Conservation (phyloP, 2,113 vertebrate species). For the human (Homo sapiens) region DNA sequence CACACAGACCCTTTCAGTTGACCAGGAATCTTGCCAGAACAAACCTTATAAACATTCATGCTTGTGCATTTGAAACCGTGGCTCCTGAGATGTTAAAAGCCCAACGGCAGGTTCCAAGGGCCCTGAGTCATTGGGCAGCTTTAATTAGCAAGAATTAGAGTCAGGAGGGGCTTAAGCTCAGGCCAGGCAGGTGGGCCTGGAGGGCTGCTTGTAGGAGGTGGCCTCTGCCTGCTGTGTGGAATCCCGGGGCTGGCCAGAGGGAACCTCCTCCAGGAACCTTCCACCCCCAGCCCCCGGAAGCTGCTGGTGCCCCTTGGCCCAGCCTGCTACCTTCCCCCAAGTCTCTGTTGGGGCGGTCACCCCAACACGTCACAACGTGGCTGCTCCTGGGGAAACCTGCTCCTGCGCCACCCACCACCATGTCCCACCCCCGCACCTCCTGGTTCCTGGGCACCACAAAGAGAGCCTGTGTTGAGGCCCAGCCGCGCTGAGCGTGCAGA, state of each 20-base stretch:
- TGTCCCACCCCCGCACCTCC: fast-evolving
- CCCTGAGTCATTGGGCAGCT: background rate
- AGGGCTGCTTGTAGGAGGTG: background rate
- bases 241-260: background rate
- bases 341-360: background rate
- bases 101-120: background rate
- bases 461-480: conserved; percentile 66
- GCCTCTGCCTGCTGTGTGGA: background rate
- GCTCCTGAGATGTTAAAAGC: background rate
- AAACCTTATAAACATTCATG: too few species aligned
- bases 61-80: background rate
- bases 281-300: background rate
- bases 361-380: background rate
- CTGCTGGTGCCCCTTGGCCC: fast-evolving
- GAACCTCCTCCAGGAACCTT: background rate
- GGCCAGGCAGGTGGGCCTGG: background rate
- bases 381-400: background rate
- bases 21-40: background rate
- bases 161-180: background rate
- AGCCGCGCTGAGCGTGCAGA: background rate
- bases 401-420: background rate
- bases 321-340: background rate
- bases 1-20: background rate
- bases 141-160: background rate
- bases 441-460: conserved; percentile 72